Percentiles rank a stretch among this genome's conserved stretches.
phyloP scores from a whole-genome alignment of 2,888 invertebrate species.

The Linnaemya vulpina region DNA sequence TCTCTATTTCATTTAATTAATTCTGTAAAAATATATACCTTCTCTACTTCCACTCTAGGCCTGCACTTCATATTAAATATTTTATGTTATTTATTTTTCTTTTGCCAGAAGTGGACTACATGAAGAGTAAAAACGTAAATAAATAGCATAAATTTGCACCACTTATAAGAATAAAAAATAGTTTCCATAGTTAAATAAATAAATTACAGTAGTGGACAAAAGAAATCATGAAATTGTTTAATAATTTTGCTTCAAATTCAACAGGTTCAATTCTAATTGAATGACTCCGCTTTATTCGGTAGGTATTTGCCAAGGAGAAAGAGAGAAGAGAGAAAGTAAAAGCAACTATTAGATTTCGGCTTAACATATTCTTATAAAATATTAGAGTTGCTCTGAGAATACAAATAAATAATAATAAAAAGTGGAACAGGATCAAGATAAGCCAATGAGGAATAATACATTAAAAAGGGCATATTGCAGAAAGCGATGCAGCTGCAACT shows the following conservation, averaged over 20 bases:
- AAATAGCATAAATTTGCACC: slow-evolving; percentile 20
- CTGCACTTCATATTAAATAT: slow-evolving; percentile 10
- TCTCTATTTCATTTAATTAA: slow-evolving; percentile 6
- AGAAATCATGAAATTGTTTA: neutral
- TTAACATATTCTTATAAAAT: neutral
- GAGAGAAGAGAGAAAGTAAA: too few species aligned
- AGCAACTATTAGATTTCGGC: too few species aligned
- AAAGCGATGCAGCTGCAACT: too few species aligned
- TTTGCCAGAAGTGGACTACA: neutral
- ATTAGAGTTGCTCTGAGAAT: neutral
- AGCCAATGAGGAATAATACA: too few species aligned
- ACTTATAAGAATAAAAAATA: neutral
- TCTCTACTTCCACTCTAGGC: neutral
- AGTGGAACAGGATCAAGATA: too few species aligned
- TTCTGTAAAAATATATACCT: slow-evolving; percentile 5
- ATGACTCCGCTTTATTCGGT: too few species aligned
- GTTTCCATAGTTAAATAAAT: neutral
- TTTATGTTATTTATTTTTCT: neutral
- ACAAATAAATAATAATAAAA: too few species aligned
- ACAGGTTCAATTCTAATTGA: too few species aligned
- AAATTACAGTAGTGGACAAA: neutral
- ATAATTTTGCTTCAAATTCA: neutral
- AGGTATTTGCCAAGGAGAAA: too few species aligned
- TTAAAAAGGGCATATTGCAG: too few species aligned
- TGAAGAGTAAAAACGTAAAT: neutral